phyloP scores from a whole-genome alignment of 1,140 invertebrate genomes.

The Formica exsecta region DNA sequence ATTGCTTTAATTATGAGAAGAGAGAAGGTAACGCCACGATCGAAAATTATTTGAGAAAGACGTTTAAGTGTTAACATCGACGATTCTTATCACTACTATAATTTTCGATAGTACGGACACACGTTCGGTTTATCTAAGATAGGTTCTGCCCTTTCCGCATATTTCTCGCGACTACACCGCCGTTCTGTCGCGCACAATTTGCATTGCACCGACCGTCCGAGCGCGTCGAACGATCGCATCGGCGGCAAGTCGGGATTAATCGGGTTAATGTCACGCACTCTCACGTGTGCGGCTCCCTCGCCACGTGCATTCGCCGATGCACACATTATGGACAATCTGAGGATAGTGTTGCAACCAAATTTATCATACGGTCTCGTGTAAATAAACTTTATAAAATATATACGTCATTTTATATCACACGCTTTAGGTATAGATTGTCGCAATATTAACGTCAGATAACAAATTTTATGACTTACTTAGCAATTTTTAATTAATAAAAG shows the following conservation, averaged over 20 bases:
- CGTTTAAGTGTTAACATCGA: neutral
- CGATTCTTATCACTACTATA: neutral
- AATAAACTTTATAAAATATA: slow-evolving; percentile 5
- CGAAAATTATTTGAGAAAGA: neutral
- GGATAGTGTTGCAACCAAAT: slow-evolving; percentile 13
- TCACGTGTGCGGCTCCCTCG: slow-evolving; percentile 43
- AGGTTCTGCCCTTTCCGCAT: neutral
- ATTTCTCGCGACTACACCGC: slow-evolving; percentile 25
- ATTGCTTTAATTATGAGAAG: slow-evolving; percentile 9
- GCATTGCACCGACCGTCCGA: neutral
- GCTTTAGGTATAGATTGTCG: neutral
- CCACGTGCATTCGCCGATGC: slow-evolving; percentile 45
- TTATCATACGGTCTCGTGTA: neutral
- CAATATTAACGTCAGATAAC: neutral
- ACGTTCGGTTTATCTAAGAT: neutral
- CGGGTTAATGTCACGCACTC: slow-evolving; percentile 59
- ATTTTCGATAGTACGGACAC: neutral
- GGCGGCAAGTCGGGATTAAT: slow-evolving; percentile 58
- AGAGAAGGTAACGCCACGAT: neutral
- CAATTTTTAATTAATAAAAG: neutral
- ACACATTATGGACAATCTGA: slow-evolving; percentile 10
- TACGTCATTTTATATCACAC: neutral
- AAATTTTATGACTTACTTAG: neutral
- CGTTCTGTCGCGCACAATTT: slow-evolving; percentile 41
- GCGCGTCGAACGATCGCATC: slow-evolving; percentile 43